phyloP scores from a whole-genome alignment of 1,140 invertebrate genomes.

The Eriosoma lanigerum region DNA sequence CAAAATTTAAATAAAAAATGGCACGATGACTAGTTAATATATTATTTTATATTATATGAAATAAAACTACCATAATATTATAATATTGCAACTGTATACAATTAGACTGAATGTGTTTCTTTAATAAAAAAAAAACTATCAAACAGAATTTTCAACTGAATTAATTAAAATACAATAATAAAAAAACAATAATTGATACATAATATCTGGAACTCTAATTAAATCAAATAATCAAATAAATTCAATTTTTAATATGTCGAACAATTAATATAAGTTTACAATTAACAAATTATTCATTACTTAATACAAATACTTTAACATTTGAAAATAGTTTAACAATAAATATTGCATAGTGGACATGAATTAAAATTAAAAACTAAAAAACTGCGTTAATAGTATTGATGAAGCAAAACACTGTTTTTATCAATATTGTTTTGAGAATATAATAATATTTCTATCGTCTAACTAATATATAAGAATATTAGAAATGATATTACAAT shows the following conservation, averaged over 20 bases:
- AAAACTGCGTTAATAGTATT: too few species aligned
- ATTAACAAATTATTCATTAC: constrained; percentile 1
- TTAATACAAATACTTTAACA: neutral
- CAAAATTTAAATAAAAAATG: constrained; percentile 21
- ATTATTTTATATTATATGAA: neutral
- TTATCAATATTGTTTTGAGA: too few species aligned
- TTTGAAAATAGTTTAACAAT: neutral
- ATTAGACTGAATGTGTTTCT: too few species aligned
- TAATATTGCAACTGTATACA: constrained; percentile 15
- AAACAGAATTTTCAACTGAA: neutral
- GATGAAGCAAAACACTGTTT: neutral
- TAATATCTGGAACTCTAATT: neutral
- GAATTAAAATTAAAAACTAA: neutral
- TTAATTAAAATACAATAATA: neutral
- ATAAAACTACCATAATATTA: neutral
- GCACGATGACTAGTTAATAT: constrained; percentile 46
- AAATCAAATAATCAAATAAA: neutral
- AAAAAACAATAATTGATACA: neutral
- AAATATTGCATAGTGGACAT: neutral
- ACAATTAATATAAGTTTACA: neutral
- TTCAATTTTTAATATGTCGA: neutral
- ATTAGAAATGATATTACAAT: too few species aligned
- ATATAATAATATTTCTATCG: too few species aligned
- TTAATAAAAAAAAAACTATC: too few species aligned
- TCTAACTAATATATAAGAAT: too few species aligned